Evolutionary conservation across 2,888 invertebrate genomes (phyloP).

Genomic region (Leptinotarsa peninsularis): DNA sequence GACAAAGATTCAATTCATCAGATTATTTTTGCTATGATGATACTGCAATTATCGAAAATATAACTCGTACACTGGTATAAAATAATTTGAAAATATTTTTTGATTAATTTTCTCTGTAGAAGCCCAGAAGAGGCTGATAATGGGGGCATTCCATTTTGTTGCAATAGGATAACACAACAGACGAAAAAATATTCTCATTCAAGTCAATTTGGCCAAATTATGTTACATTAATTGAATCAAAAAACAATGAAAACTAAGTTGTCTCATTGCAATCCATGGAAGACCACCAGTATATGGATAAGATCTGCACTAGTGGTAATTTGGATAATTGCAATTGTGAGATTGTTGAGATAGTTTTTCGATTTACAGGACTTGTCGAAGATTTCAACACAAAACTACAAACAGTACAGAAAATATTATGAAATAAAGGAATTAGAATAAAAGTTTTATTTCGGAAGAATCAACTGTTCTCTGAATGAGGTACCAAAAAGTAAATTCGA

Average conservation of each 20-base stretch:
- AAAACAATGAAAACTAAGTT: not conserved
- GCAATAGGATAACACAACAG: conserved; percentile 2
- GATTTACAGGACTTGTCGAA: not conserved
- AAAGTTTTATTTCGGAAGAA: too few relatives aligned
- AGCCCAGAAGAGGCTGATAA: conserved; percentile 21
- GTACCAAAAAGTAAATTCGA: too few relatives aligned
- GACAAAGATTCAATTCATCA: not conserved
- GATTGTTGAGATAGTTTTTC: conserved; percentile 15
- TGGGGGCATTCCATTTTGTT: conserved; percentile 28
- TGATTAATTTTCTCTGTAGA: not conserved
- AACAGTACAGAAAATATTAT: too few relatives aligned
- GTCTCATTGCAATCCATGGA: conserved; percentile 1
- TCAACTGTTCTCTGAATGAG: too few relatives aligned
- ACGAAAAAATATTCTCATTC: too few relatives aligned
- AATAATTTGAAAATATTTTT: not conserved
- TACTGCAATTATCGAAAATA: conserved; percentile 40
- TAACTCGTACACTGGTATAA: not conserved
- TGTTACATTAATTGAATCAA: not conserved
- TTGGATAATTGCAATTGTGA: conserved; percentile 44
- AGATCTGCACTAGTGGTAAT: conserved; percentile 33
- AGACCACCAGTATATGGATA: conserved; percentile 17
- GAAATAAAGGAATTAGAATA: too few relatives aligned
- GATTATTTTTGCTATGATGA: conserved; percentile 24
- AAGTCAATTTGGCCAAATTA: too few relatives aligned
- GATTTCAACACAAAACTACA: not conserved